Base-by-base conservation (phyloP, 1,140 invertebrate genomes). In the Odontomachus brunneus region DNA sequence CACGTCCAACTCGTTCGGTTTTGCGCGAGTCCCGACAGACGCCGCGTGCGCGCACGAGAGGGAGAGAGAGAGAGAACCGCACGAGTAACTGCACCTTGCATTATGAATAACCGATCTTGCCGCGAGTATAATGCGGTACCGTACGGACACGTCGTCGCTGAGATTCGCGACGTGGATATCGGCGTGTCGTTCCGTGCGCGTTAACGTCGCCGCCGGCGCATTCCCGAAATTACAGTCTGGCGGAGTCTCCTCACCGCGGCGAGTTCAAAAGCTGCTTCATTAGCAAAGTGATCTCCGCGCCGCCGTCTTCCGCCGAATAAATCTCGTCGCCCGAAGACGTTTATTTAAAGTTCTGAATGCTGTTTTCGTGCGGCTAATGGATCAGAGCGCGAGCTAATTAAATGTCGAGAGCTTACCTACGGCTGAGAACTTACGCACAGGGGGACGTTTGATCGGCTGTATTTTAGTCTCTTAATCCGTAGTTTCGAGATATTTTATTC, bases 201-300 rank as follows among this genome's bases (percentile, higher is more conserved):
- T 51, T 63, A 63, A 33, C 59, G 73, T 75, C 33, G 33, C 44
- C 44, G 7, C 51, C n/a, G n/a, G 7, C 44, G 17, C 65, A 48
- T 59, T 59, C 51, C n/a, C 38, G 65, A 80, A 80, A 80, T 80
- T 80, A 69, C 2, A 44, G 38, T 33, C 33, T 26, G 12, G 2
- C 26, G 19, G 59, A 11, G 17, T 24, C 38, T 44, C 17, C 2
- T 7, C 38, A 3, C 51, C 22, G 26, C 51, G 51, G 63, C 65
- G 24, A 67, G 29, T 78, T 78, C 75, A 78, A 80, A 80, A 80
- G 75, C 75, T 69, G 51, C 65, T 53, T 80, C 75, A 80, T 80
- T 80, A 80, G 75, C 65, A 80, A 80, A 69, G 65, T 80, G 33
- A 78, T 22, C 55, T 59, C 67, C 65, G 44, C 14, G 57, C 33